Percentiles rank a stretch among this genome's conserved stretches.
These are phyloP conservation scores for Pempheris klunzingeri DNA, from an alignment of 2,797 vertebrate species.

Conservation along the genomic window DNA sequence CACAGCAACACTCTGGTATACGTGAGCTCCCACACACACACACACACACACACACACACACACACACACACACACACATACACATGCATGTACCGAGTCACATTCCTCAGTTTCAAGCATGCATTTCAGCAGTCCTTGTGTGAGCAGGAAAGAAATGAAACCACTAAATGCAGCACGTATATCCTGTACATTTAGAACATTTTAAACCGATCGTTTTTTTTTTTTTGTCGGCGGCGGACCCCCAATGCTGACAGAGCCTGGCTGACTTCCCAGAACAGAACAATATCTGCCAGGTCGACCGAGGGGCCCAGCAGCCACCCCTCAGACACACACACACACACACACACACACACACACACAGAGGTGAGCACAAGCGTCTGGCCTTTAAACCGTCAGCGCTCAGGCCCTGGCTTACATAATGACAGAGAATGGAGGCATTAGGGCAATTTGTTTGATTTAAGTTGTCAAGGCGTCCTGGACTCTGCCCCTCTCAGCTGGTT, in stretches of 20 bases:
- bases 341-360: conserved; percentile 38
- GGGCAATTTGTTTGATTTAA: conserved; percentile 87
- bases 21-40: conserved; percentile 7
- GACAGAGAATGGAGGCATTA: conserved; percentile 86
- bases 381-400: conserved; percentile 81
- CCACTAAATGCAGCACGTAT: conserved; percentile 59
- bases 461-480: conserved; percentile 81
- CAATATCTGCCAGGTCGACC: conserved; percentile 82
- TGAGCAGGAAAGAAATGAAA: conserved; percentile 73
- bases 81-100: conserved; percentile 27
- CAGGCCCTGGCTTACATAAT: conserved; percentile 81
- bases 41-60: conserved; percentile 1
- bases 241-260: conserved; percentile 78
- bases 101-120: conserved; percentile 69
- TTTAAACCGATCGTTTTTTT: conserved; percentile 63
- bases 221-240: conserved; percentile 58
- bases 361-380: conserved; percentile 60
- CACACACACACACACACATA: conserved; percentile 19
- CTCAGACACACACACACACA: conserved; percentile 35
- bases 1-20: conserved; percentile 27
- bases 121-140: conserved; percentile 66
- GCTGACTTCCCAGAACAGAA: conserved; percentile 79
- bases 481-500: conserved; percentile 80
- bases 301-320: conserved; percentile 73
- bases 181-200: conserved; percentile 71